Evolutionary conservation across 2,797 vertebrate species (phyloP).

Genomic region (Odontamblyopus lacepedii): DNA sequence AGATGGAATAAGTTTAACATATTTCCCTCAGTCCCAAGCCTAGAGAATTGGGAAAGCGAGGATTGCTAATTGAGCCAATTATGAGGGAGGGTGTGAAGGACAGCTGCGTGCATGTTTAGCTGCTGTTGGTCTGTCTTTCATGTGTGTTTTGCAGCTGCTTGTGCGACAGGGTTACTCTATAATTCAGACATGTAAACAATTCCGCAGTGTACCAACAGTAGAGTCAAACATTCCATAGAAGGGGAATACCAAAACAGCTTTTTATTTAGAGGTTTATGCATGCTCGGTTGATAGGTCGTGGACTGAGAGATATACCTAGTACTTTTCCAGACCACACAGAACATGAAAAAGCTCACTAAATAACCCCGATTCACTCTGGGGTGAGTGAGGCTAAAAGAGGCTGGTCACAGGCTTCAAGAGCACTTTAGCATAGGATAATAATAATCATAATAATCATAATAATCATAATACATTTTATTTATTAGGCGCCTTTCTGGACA

Average conservation of each 20-base stretch:
- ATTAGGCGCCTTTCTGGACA: too few relatives aligned
- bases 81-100: conserved; percentile 57
- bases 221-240: neutral
- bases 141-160: conserved; percentile 5
- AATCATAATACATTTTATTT: too few relatives aligned
- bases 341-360: too few relatives aligned
- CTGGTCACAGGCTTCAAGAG: conserved; percentile 54
- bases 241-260: too few relatives aligned
- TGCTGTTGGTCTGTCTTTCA: conserved; percentile 31
- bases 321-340: too few relatives aligned
- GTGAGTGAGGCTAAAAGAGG: conserved; percentile 17
- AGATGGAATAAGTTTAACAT: conserved; percentile 62
- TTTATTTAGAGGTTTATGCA: too few relatives aligned
- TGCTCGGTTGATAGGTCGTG: too few relatives aligned
- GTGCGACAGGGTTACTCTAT: neutral
- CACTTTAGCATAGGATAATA: conserved; percentile 41
- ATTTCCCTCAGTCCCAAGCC: conserved; percentile 58
- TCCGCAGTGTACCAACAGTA: neutral
- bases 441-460: too few relatives aligned
- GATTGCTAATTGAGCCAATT: conserved; percentile 67
- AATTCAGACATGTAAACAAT: neutral
- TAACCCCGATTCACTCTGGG: neutral
- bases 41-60: conserved; percentile 53
- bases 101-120: conserved; percentile 41
- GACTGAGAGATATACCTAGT: too few relatives aligned